Percentiles rank a stretch among this genome's conserved stretches.
These are phyloP conservation scores for Baronia brevicornis DNA, from an alignment of 2,888 invertebrate genomes.

Conservation along the genomic window DNA sequence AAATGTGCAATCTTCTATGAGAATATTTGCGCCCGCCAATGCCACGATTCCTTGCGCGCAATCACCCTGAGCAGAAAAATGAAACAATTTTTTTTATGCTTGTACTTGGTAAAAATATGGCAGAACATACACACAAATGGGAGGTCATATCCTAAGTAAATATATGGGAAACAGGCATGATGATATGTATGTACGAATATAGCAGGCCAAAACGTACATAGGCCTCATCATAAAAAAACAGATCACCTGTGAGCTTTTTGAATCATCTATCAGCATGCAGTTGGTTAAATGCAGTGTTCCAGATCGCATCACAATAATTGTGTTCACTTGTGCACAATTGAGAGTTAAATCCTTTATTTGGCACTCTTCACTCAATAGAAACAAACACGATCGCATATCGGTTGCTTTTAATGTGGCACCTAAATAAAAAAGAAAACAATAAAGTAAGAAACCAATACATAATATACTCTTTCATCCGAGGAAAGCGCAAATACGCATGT, in stretches of 20 bases:
- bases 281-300: constrained; percentile 36
- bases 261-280: constrained; percentile 42
- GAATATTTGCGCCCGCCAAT: constrained; percentile 51
- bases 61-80: constrained; percentile 46
- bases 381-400: constrained; percentile 54
- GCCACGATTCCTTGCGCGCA: constrained; percentile 62
- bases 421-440: constrained; percentile 18
- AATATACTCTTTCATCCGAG: no score
- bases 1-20: constrained; percentile 52
- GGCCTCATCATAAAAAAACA: no score
- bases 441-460: no score
- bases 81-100: background rate
- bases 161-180: no score
- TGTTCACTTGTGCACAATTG: constrained; percentile 47
- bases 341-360: constrained; percentile 38
- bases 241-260: constrained; percentile 40
- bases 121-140: no score
- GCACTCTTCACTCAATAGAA: constrained; percentile 48
- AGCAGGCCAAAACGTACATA: no score
- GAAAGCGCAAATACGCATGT: no score
- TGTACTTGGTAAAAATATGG: background rate
- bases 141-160: no score
- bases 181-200: no score
- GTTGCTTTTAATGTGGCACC: constrained; percentile 44
- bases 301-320: constrained; percentile 38